phyloP scores from a whole-genome alignment of 2,113 vertebrate species.

The Erpornis zantholeuca region DNA sequence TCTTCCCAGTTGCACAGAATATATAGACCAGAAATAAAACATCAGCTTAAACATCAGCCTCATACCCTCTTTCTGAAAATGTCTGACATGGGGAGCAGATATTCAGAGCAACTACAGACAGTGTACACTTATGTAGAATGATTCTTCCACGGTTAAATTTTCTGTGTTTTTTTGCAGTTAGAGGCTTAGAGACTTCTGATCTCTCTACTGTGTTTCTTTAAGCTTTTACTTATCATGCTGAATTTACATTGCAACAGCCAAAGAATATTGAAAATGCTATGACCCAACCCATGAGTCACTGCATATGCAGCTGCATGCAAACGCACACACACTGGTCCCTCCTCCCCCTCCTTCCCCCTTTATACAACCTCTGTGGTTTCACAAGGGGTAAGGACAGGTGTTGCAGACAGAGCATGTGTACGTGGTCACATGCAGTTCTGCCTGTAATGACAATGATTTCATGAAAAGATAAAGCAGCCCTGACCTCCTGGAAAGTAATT shows the following conservation, averaged over 20 bases:
- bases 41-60: background rate
- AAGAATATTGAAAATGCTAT: background rate
- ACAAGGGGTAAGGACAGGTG: background rate
- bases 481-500: background rate
- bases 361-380: background rate
- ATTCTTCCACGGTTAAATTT: rapidly evolving
- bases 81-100: background rate
- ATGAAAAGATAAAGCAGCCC: background rate
- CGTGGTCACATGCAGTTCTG: background rate
- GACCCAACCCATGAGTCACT: background rate
- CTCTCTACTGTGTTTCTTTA: background rate
- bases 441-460: background rate
- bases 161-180: background rate
- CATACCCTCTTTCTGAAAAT: background rate
- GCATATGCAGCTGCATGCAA: background rate
- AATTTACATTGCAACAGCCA: background rate
- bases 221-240: background rate
- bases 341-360: background rate
- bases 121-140: rapidly evolving
- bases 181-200: background rate
- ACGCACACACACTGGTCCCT: background rate
- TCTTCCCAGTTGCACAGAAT: background rate
- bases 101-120: background rate
- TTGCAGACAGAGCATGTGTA: background rate
- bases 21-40: background rate